Base-by-base conservation (phyloP, 2,888 invertebrate species). In the Hipparchia sbordonii region DNA sequence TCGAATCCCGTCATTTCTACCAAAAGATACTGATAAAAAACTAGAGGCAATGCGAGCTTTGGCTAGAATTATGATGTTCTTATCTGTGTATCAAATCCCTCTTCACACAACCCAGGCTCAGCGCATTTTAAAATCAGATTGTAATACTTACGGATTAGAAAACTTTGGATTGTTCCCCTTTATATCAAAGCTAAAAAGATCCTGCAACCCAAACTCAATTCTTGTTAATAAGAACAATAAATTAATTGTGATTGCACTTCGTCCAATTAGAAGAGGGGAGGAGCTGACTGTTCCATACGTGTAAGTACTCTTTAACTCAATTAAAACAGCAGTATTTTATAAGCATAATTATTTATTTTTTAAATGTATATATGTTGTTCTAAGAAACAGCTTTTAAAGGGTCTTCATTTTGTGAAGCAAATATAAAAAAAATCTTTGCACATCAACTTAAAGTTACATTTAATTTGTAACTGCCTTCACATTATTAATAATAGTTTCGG, bases 121-220 rank as follows among this genome's bases (percentile, higher is more conserved):
- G 2, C 70, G 61, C 0, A 65, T 66, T 10, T 9, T 66, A 2
- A 62, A 61, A 45, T 45, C 6, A 6, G 51, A 69, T 1, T n/a
- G 71, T 45, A 72, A 68, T 9, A 59, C 62, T 9, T 62, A 54
- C 63, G 52, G 59, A 5, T 39, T 33, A 13, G 23, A 70, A n/a
- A 80, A 78, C 68, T 63, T 65, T 70, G 82, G 79, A 33, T 72
- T 75, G 23, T 84, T 78, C 68, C 71, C 82, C 3, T 79, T 84
- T 9, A 74, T 78, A 60, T 79, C 82, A 6, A 83, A 83, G 76
- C 39, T 85, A 45, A 78, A 74, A 46, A 73, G 77, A 12, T 77
- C 78, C 2, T 85, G 84, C 62, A 67, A 60, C 1, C 77, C 83
- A 0, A 85, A 85, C 76, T 67, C 76, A 1, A 4, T 81, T 61